Base-by-base conservation (phyloP, 2,797 vertebrate genomes). In the Ammospiza maritima region DNA sequence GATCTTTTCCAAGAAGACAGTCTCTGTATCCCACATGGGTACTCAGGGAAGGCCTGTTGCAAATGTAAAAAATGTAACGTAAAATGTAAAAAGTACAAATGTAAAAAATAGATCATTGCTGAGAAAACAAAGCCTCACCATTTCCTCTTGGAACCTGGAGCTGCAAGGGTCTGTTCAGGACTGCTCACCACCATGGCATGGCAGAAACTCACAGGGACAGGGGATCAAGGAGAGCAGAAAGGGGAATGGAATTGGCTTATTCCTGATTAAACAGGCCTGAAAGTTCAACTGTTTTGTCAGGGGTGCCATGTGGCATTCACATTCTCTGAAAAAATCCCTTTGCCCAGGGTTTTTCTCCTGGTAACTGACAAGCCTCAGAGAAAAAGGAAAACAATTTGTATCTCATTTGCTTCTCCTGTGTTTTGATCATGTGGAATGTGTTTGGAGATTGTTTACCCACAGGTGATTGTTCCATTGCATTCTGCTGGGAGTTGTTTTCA, bases 141-240 rank as follows among this genome's bases (percentile, higher is more conserved):
- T 20, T 38, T 60, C 4, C 0, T 57, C 40, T 17, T 42, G 42
- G 69, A 64, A 74, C 8, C 4, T 75, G 66, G 32, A 76, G 25
- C 44, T 65, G 11, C 18, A 32, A n/a, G 38, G 4, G 17, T 19
- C 13, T 75, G 65, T 6, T 22, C 54, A 56, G 51, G 30, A 26
- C 19, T 38, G 34, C 30, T 73, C 15, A 6, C 13, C 14, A 6
- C 10, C 0, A 0, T 5, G 16, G 64, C 47, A 2, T 1, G 32
- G 34, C n/a, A 58, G 44, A n/a, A 80, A 36, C 6, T 44, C 8
- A 0, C 20, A 57, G n/a, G 9, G 1, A 3, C 9, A 29, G 32
- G 21, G 42, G 26, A 38, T 34, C 26, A 9, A 18, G 50, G 29
- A 57, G 10, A 54, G 17, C 23, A 51, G 25, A 5, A 5, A 61